phyloP scores from a whole-genome alignment of 2,797 vertebrate genomes.

The Decapterus maruadsi region DNA sequence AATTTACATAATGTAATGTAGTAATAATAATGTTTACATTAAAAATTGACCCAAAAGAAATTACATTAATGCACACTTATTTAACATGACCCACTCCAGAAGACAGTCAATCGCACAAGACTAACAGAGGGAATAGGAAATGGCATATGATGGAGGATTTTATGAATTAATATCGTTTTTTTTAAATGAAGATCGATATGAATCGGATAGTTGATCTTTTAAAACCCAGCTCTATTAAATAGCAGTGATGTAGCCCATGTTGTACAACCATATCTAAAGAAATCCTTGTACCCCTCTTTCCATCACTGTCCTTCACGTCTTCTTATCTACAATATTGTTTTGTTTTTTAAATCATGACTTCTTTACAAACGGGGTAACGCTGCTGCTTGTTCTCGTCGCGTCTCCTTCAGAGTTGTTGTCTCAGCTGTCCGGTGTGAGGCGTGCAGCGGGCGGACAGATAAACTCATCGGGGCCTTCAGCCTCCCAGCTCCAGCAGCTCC shows the following conservation, averaged over 20 bases:
- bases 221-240: too few relatives aligned
- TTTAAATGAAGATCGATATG: too few relatives aligned
- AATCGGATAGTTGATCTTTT: too few relatives aligned
- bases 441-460: constrained; percentile 96
- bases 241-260: neutral
- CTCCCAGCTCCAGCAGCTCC: constrained; percentile 97
- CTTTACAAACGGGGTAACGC: constrained; percentile 9
- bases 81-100: too few relatives aligned
- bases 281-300: neutral
- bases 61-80: too few relatives aligned
- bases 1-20: too few relatives aligned
- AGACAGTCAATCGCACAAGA: too few relatives aligned
- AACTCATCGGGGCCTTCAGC: constrained; percentile 98
- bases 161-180: too few relatives aligned
- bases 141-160: too few relatives aligned
- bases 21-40: too few relatives aligned
- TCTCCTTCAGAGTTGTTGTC: constrained; percentile 93
- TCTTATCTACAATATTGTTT: neutral
- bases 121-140: too few relatives aligned
- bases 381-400: neutral
- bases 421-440: constrained; percentile 97
- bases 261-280: neutral
- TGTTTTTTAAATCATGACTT: constrained; percentile 27
- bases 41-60: too few relatives aligned
- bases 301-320: neutral